These are phyloP conservation scores for Bombycilla garrulus DNA, from an alignment of 2,113 vertebrate species.

Conservation along the genomic window DNA sequence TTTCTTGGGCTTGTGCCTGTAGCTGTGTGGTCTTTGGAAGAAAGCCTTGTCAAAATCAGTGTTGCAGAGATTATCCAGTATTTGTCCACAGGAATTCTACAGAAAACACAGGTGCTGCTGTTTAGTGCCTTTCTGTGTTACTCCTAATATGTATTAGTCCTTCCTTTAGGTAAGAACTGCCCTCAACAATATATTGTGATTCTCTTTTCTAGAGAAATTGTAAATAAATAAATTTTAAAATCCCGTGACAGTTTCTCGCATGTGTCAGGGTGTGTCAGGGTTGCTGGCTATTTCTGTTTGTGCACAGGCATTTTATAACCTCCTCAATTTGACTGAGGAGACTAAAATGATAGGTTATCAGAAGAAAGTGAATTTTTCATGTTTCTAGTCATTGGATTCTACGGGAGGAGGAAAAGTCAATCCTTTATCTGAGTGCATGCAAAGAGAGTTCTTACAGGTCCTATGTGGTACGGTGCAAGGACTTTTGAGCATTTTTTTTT, in stretches of 20 bases:
- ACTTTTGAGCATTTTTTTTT: background rate
- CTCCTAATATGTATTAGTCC: background rate
- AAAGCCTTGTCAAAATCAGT: background rate
- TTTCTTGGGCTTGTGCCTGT: background rate
- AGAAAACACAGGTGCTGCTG: background rate
- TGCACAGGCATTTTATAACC: background rate
- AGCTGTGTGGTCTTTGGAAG: background rate
- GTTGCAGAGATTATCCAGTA: background rate
- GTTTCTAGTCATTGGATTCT: background rate
- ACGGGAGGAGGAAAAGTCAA: background rate
- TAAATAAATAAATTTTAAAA: background rate
- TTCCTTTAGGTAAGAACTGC: background rate
- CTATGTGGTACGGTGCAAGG: background rate
- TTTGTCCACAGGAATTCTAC: background rate
- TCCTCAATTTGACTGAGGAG: background rate
- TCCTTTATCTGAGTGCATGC: background rate
- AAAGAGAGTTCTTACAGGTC: background rate
- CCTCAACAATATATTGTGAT: background rate
- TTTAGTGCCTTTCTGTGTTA: background rate
- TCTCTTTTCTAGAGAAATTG: background rate
- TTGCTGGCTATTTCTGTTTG: background rate
- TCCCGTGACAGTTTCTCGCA: background rate
- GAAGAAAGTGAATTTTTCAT: background rate
- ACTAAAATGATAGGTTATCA: background rate
- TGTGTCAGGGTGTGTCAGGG: background rate